Percentiles rank a stretch among this genome's conserved stretches.
phyloP scores from a whole-genome alignment of 2,797 vertebrate genomes.

The Danio aesculapii region DNA sequence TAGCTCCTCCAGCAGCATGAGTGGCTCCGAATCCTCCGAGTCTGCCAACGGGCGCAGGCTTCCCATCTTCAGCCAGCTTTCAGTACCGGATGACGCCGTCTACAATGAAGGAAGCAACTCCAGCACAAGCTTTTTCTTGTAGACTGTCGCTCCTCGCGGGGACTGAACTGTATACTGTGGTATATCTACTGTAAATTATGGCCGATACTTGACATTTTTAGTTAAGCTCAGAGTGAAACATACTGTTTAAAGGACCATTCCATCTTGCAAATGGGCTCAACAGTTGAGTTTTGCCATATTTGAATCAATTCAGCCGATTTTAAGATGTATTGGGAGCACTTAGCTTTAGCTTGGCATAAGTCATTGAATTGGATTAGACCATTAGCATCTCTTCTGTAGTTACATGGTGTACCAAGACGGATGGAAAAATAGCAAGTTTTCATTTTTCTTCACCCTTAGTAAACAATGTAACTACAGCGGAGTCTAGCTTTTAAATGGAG shows the following conservation, averaged over 20 bases:
- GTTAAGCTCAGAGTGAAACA: conserved; percentile 44
- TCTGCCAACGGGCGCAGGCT: conserved; percentile 71
- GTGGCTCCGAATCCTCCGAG: conserved; percentile 76
- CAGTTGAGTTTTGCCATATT: no score
- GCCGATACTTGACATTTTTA: conserved; percentile 50
- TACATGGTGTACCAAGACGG: no score
- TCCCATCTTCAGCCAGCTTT: conserved; percentile 89
- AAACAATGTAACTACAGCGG: no score
- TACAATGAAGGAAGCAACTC: conserved; percentile 57
- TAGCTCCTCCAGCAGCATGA: conserved; percentile 82
- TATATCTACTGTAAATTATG: conserved; percentile 56
- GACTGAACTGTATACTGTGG: conserved; percentile 56
- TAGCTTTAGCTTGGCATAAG: no score
- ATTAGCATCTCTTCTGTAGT: no score
- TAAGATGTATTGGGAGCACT: no score
- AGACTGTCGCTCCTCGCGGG: conserved; percentile 40
- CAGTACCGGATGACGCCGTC: conserved; percentile 79
- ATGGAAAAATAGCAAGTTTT: no score
- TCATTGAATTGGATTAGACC: no score
- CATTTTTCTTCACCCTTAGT: no score
- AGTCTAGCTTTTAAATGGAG: no score
- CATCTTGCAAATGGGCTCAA: no score
- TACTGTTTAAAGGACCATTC: background rate
- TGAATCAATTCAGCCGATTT: no score
- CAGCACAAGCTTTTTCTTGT: conserved; percentile 67